Base-by-base conservation (phyloP, 2,888 invertebrate species). In the Caenorhabditis wallacei region DNA sequence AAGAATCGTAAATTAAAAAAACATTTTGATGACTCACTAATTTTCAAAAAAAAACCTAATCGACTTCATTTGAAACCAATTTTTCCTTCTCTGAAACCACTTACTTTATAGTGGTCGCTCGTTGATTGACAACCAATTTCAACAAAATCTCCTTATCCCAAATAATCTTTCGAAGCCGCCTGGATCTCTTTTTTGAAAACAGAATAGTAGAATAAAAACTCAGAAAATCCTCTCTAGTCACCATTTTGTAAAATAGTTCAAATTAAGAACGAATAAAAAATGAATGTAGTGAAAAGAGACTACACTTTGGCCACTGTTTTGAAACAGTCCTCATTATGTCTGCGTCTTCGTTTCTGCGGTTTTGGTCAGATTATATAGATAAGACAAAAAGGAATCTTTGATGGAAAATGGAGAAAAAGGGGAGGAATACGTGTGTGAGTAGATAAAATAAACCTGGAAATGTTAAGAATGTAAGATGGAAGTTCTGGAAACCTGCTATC, bases 221-320 rank as follows among this genome's bases (percentile, higher is more conserved):
- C 20, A 72, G 56, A 54, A 79, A 79, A 0, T 24, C 35, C 20
- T 61, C 53, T 48, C 56, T 40, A 18, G n/a, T 48, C 0, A 79
- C 56, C 63, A 79, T 63, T 48, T 16, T n/a, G n/a, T n/a, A n/a
- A n/a, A n/a, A n/a, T n/a, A n/a, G n/a, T n/a, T 5, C 22, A 57
- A 13, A 24, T 46, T 2, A 48, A 30, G n/a, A 20, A 13, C 16
- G 35, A 37, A 40, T 11, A 37, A 64, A 24, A 48, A 2, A 16
- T 18, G 10, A 59, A 48, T n/a, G 43, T 4, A 30, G 40, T 53
- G 10, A 7, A n/a, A n/a, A n/a, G n/a, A 57, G 63, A 66, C 76
- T 76, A 76, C 76, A 76, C 53, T 76, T 69, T 76, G 76, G 76
- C 76, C 76, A 59, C 68, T 76, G 69, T 75, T 75, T 66, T 75